Conservation (phyloP, 2,888 invertebrate genomes). For the Incurvaria masculella region DNA sequence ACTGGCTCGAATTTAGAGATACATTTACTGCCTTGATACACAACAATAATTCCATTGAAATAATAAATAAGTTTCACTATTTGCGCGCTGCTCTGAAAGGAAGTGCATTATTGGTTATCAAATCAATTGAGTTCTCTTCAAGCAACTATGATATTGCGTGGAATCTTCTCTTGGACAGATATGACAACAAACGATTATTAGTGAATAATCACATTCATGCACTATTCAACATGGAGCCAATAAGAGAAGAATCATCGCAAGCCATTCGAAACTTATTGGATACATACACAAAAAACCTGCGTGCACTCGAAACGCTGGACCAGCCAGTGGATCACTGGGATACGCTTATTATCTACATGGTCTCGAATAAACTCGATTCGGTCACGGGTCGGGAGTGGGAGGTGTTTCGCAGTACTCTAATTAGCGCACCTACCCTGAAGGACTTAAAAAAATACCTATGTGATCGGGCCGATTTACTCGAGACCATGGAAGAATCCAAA, state of each 20-base stretch:
- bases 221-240: neutral
- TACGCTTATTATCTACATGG: neutral
- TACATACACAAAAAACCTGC: neutral
- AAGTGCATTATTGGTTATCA: neutral
- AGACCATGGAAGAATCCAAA: neutral
- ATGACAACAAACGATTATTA: neutral
- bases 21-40: neutral
- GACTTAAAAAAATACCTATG: neutral
- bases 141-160: slow-evolving; percentile 1
- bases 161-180: neutral
- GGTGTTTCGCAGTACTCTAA: neutral
- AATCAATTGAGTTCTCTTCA: neutral
- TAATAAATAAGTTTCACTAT: slow-evolving; percentile 2
- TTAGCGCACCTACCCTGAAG: neutral
- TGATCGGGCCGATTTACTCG: neutral
- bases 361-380: neutral
- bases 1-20: neutral
- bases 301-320: neutral
- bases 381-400: neutral
- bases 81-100: neutral
- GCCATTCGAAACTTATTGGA: neutral
- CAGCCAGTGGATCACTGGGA: neutral
- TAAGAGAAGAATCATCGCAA: neutral
- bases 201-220: neutral
- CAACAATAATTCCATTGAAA: neutral